phyloP scores from a whole-genome alignment of 2,888 invertebrate genomes.

The Tromatobia lineatoria region DNA sequence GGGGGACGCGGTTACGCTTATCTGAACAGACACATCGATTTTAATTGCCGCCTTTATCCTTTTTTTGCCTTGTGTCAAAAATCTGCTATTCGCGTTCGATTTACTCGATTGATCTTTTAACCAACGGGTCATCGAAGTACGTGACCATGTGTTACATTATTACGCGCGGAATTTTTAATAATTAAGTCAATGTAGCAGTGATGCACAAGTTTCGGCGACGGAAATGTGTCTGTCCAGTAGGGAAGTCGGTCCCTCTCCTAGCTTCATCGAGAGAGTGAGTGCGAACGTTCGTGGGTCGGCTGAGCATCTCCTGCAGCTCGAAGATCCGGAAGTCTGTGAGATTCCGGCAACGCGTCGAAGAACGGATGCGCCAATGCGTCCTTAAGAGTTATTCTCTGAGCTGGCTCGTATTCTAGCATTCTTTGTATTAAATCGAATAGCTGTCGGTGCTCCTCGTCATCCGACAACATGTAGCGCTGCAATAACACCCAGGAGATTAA shows the following conservation, averaged over 20 bases:
- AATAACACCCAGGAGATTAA: not conserved
- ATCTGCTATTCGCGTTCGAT: not conserved
- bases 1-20: conserved; percentile 81
- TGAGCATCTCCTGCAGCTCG: conserved; percentile 86
- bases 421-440: conserved; percentile 97
- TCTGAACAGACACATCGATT: conserved; percentile 79
- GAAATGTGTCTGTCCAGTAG: conserved; percentile 77
- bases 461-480: conserved; percentile 95
- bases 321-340: conserved; percentile 90
- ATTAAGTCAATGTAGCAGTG: conserved; percentile 64
- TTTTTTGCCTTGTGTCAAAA: not conserved
- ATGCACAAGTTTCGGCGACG: conserved; percentile 66
- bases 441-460: conserved; percentile 96
- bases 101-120: not conserved
- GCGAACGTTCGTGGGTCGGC: conserved; percentile 89
- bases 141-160: conserved; percentile 55
- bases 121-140: conserved; percentile 72
- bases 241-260: conserved; percentile 83
- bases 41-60: not conserved
- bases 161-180: conserved; percentile 56
- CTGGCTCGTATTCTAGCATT: conserved; percentile 99
- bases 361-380: conserved; percentile 97
- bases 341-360: conserved; percentile 94
- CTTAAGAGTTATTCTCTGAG: conserved; percentile 93
- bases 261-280: conserved; percentile 91